A percentile compares a stretch with the other conserved stretches of the same genome.
phyloP scores from a whole-genome alignment of 2,797 vertebrate genomes.

The Thripadectes ignobilis region DNA sequence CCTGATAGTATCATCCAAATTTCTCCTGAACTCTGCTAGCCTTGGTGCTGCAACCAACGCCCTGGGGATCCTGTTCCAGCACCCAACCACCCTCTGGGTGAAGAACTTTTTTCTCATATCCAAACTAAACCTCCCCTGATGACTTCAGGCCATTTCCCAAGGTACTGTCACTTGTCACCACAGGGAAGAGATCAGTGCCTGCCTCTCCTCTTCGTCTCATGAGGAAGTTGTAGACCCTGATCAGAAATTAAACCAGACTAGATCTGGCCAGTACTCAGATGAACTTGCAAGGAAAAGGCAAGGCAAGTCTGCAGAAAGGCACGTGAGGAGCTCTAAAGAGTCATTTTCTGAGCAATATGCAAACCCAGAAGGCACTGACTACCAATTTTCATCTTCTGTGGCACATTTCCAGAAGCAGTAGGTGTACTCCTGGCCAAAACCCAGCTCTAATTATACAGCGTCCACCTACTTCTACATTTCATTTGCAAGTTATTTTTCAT shows the following conservation, averaged over 20 bases:
- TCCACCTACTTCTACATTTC: slow-evolving; percentile 50
- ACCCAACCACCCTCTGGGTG: background rate
- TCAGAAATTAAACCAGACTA: background rate
- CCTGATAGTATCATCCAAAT: background rate
- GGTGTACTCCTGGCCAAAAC: slow-evolving; percentile 46
- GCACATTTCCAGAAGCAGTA: slow-evolving; percentile 11
- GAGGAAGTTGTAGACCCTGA: background rate
- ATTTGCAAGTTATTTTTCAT: slow-evolving; percentile 21
- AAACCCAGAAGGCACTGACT: slow-evolving; percentile 24
- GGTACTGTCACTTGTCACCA: background rate
- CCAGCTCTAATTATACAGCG: slow-evolving; percentile 44
- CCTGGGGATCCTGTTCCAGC: background rate
- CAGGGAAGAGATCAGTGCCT: background rate
- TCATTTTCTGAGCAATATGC: background rate
- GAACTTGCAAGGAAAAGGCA: background rate
- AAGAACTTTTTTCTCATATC: background rate
- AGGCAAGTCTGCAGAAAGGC: background rate
- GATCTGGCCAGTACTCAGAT: background rate
- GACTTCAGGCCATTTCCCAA: background rate
- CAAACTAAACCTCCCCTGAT: background rate
- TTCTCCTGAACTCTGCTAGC: background rate
- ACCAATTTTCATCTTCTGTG: slow-evolving; percentile 22
- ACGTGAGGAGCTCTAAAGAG: background rate
- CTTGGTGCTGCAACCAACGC: no score
- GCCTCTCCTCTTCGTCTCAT: background rate